A percentile compares a stretch with the other conserved stretches of the same genome.
Conservation (phyloP, 2,113 vertebrate genomes). For the Maccullochella peelii region DNA sequence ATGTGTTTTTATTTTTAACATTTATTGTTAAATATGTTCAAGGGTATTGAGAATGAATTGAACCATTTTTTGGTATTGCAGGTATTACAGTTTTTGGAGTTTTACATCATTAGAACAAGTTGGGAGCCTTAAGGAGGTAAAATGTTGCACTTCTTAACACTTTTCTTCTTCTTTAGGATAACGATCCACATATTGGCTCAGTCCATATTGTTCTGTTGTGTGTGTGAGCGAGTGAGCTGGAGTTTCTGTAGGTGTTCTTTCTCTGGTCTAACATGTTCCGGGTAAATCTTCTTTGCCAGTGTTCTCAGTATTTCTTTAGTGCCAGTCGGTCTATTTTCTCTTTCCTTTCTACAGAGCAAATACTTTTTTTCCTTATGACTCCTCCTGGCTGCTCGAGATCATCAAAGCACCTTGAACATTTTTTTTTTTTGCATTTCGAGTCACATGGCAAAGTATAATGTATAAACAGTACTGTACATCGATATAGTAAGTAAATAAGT, state of each 20-base stretch:
- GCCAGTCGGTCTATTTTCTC: background rate
- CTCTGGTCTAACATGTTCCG: background rate
- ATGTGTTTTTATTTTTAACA: conserved; percentile 50
- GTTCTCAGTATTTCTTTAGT: background rate
- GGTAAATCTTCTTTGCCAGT: background rate
- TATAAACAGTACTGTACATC: background rate
- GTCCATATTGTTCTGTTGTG: background rate
- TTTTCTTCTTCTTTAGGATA: background rate
- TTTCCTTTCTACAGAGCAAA: background rate
- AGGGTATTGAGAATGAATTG: conserved; percentile 46
- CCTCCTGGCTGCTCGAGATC: background rate
- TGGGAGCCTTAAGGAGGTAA: background rate
- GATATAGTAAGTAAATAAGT: background rate
- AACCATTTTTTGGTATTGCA: conserved; percentile 11
- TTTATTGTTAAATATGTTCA: conserved; percentile 17
- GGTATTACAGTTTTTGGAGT: conserved; percentile 6
- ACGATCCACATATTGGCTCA: background rate
- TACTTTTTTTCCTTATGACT: background rate
- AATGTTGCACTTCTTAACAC: conserved; percentile 9
- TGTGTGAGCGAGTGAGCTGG: background rate
- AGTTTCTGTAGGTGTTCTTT: background rate
- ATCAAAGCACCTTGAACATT: background rate
- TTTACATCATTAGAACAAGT: conserved; percentile 16
- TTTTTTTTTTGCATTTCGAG: background rate
- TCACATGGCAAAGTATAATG: background rate